Evolutionary conservation across 2,797 vertebrate genomes (phyloP).

Genomic region (Crypturellus tataupa): DNA sequence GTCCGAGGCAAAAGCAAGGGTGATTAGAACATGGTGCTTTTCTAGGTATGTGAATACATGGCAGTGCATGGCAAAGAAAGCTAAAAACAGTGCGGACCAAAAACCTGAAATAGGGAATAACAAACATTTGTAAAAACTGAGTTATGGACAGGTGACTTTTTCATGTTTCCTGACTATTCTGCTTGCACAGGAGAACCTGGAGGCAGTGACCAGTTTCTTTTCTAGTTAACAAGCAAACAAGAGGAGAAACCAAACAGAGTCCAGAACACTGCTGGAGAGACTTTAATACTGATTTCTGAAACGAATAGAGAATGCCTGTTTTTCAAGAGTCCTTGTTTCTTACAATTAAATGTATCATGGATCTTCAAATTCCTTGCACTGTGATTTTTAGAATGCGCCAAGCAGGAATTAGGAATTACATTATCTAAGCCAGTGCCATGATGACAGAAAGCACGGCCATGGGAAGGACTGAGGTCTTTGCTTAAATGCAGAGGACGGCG

Average conservation of each 20-base stretch:
- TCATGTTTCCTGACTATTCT: neutral
- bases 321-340: conserved; percentile 35
- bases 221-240: neutral
- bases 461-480: conserved; percentile 8
- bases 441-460: neutral
- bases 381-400: conserved; percentile 42
- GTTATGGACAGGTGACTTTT: neutral
- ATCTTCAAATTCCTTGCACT: conserved; percentile 48
- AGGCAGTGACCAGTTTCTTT: conserved; percentile 39
- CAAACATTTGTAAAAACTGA: neutral
- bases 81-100: neutral
- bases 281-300: conserved; percentile 70
- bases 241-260: neutral
- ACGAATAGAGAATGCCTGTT: conserved; percentile 55
- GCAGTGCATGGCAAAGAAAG: neutral
- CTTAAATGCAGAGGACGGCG: neutral
- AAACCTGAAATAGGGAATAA: neutral
- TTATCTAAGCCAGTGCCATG: conserved; percentile 19
- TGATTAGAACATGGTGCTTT: neutral
- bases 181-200: conserved; percentile 19
- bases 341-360: conserved; percentile 35
- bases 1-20: neutral
- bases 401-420: conserved; percentile 14
- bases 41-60: neutral
- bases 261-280: neutral